Evolutionary conservation across 2,113 vertebrate species (phyloP), one percentile per base, ranked within the genome.

Genomic region (Lipophrys pholis): DNA sequence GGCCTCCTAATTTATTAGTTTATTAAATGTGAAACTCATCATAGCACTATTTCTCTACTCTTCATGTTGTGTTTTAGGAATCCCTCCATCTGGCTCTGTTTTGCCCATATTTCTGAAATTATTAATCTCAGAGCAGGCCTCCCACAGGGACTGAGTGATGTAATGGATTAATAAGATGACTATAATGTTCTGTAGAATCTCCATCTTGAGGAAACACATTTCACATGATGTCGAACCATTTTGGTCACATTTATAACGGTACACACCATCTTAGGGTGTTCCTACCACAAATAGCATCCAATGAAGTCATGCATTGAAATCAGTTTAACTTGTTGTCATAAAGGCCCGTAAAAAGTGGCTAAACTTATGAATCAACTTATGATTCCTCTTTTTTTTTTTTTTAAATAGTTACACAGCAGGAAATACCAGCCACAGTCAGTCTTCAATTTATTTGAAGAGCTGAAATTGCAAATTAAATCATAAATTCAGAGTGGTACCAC

Each of bases 121-220:
- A 93, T 88, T 82, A 89, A 87, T 60, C 80, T 73, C 82, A 81
- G 87, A 82, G 75, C 67, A 2, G 71, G 77, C 68, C 68, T 83
- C 88, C 90, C 90, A 63, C 78, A 51, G 90, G 90, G 77, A 63
- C 60, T 52, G 76, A 76, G 72, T 90, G 89, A 93, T 92, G 90
- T 93, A 94, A 94, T 90, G 89, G 87, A 91, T 91, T 93, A 93
- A 93, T 93, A 93, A 92, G 80, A 84, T 68, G 74, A 77, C 82
- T 81, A 76, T 89, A 89, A 89, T 90, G 87, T 81, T 70, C 87
- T 73, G 70, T 70, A 76, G 82, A 45, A 66, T 75, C 76, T 87
- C 72, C 50, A 82, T 88, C 76, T 84, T 63, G 64, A 53, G 84
- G 83, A 91, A 59, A 80, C 78, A 85, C 56, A 76, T 81, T 84